phyloP scores from a whole-genome alignment of 2,888 invertebrate species.

The Pycnomerus fuliginosus region DNA sequence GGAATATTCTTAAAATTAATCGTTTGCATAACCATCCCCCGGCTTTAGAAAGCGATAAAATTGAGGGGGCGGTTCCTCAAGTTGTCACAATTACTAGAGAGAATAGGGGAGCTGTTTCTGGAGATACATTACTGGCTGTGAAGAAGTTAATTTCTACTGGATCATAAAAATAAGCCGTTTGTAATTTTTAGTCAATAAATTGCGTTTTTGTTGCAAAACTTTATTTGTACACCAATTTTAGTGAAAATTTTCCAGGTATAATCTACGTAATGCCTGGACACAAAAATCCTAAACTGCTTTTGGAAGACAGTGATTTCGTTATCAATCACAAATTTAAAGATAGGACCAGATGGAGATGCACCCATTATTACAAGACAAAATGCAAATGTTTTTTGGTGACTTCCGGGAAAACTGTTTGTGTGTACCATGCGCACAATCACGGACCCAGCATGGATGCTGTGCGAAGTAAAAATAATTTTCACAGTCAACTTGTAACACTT shows the following conservation, averaged over 20 bases:
- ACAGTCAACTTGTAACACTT: background rate
- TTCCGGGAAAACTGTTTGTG: conserved; percentile 7
- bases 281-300: conserved; percentile 23
- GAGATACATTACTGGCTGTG: no score
- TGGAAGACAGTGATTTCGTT: conserved; percentile 23
- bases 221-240: no score
- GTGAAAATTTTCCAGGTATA: conserved; percentile 14
- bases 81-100: no score
- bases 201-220: no score
- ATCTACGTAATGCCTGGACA: conserved; percentile 19
- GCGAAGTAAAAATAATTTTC: background rate
- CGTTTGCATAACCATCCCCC: conserved; percentile 34
- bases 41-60: no score
- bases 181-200: no score
- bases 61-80: no score
- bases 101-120: no score
- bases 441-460: conserved; percentile 16
- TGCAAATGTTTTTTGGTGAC: conserved; percentile 29
- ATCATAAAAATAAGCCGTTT: no score
- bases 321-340: conserved; percentile 13
- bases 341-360: conserved; percentile 40
- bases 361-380: conserved; percentile 31
- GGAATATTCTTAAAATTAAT: conserved; percentile 24
- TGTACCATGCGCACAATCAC: conserved; percentile 33
- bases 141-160: no score